phyloP scores from a whole-genome alignment of 2,797 vertebrate species.

The Onychomys torridus region DNA sequence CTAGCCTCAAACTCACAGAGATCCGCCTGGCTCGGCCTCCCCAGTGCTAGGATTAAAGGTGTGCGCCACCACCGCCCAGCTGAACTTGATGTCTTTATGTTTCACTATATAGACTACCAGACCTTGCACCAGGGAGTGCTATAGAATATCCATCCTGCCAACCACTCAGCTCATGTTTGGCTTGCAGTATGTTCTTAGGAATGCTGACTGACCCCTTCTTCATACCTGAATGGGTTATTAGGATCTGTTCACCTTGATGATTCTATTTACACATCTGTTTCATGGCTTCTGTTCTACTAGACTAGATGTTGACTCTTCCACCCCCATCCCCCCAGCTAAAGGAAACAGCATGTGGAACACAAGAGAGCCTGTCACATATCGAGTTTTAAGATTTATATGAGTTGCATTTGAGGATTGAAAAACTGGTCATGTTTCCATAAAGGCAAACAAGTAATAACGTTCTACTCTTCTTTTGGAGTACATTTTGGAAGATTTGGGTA shows the following conservation, averaged over 20 bases:
- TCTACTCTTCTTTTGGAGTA: neutral
- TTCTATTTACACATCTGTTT: no score
- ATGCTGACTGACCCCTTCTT: neutral
- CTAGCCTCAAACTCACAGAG: no score
- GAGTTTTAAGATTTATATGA: slow-evolving; percentile 30
- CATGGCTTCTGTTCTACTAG: neutral
- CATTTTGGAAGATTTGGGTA: neutral
- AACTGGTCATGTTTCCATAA: neutral
- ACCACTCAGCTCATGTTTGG: neutral
- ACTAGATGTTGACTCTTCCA: neutral
- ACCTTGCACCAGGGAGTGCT: neutral
- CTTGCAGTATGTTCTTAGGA: neutral
- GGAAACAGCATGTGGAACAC: neutral
- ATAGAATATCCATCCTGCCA: neutral
- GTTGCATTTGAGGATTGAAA: slow-evolving; percentile 23
- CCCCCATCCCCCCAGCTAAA: neutral
- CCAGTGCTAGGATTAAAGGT: no score
- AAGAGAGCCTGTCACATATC: neutral
- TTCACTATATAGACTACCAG: neutral
- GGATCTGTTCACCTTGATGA: neutral
- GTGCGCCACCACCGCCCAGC: no score
- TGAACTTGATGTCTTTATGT: neutral
- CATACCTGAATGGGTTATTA: neutral
- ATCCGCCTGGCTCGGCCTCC: no score
- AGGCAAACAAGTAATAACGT: neutral